A percentile compares a stretch with the other conserved stretches of the same genome.
These are phyloP conservation scores for Catostomus latipinnis DNA, from an alignment of 2,797 vertebrate genomes.

Conservation along the genomic window DNA sequence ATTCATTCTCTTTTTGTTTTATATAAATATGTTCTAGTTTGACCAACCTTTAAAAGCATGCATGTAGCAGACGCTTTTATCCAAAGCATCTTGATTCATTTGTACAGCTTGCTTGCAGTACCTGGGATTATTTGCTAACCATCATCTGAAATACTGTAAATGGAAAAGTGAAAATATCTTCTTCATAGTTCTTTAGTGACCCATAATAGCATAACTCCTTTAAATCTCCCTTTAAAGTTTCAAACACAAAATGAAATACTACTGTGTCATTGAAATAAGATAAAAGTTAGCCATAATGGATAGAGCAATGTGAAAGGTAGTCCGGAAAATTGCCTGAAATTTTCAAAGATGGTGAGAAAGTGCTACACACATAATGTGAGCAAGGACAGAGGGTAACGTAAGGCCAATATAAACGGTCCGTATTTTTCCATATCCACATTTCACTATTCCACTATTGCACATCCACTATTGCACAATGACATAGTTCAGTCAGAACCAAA, in stretches of 20 bases:
- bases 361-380: slow-evolving; percentile 47
- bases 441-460: too few relatives aligned
- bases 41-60: too few relatives aligned
- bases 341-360: slow-evolving; percentile 58
- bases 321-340: slow-evolving; percentile 58
- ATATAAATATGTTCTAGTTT: too few relatives aligned
- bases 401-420: slow-evolving; percentile 63
- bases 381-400: slow-evolving; percentile 46
- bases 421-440: too few relatives aligned
- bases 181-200: slow-evolving; percentile 17
- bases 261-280: slow-evolving; percentile 49
- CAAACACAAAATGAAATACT: slow-evolving; percentile 49
- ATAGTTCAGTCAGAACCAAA: slow-evolving; percentile 55
- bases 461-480: slow-evolving; percentile 53
- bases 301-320: slow-evolving; percentile 49
- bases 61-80: too few relatives aligned
- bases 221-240: slow-evolving; percentile 47
- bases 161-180: slow-evolving; percentile 6
- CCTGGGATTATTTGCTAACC: slow-evolving; percentile 29
- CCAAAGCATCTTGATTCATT: slow-evolving; percentile 13
- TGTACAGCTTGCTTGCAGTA: slow-evolving; percentile 31
- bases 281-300: slow-evolving; percentile 47
- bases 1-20: too few relatives aligned
- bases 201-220: slow-evolving; percentile 25
- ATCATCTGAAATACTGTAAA: slow-evolving; percentile 3